Base-by-base conservation (phyloP, 1,140 invertebrate species). In the Galleria mellonella region DNA sequence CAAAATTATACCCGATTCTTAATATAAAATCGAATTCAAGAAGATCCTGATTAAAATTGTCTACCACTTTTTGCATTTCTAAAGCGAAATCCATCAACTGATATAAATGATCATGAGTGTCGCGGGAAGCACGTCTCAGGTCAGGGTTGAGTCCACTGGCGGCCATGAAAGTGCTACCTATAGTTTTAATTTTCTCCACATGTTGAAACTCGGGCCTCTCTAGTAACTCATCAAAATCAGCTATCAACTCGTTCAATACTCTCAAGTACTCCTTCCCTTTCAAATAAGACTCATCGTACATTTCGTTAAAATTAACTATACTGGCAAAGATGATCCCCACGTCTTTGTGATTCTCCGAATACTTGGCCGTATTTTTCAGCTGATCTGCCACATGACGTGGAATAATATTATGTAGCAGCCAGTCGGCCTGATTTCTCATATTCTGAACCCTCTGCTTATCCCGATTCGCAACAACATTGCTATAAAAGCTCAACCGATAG, bases 131-230 rank as follows among this genome's bases (percentile, higher is more conserved):
- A 4, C 87, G 78, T 1, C 93, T 86, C 49, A 91, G 87, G 48
- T 91, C 88, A 0, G 94, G 93, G 85, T 97, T 96, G 9, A 99
- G 78, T 0, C 97, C 97, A 47, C 96, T 97, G 0, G 97, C 97
- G 1, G 97, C 97, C 97, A 99, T 99, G 59, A 97, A 98, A 0
- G 97, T 98, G 51, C 94, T 94, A 2, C 97, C 97, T 47, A 99
- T 99, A 0, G 97, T 99, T 76, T 99, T 99, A 47, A 99, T 99
- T 83, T 99, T 99, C 72, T 98, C 97, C 0, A 99, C 94, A 42
- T 95, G 93, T 30, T 91, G 90, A 66, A 96, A 99, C 54, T 97
- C 91, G 0, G 90, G 86, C 14, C 92, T 89, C 38, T 94, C 92
- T 0, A 99, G 77, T 4, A 99, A 77, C 66, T 98, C 96, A 74